Evolutionary conservation across 2,797 vertebrate genomes (phyloP).

Genomic region (Threskiornis aethiopicus): DNA sequence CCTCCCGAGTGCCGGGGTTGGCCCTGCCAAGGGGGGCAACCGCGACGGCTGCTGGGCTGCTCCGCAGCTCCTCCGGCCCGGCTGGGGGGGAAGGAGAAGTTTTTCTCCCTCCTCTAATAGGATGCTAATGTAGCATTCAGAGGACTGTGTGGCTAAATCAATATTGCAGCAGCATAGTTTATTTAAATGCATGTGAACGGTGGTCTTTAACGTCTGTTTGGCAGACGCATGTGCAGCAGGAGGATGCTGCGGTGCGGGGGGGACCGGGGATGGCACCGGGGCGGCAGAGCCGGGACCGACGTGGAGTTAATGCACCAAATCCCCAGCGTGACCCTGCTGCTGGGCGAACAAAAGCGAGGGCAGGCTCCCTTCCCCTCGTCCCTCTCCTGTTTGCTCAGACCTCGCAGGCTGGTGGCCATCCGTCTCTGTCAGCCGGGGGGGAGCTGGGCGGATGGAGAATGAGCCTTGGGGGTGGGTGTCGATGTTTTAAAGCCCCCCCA

Average conservation of each 20-base stretch:
- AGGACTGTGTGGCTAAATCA: neutral
- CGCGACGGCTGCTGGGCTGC: neutral
- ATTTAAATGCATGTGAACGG: fast-evolving
- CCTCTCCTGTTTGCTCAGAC: neutral
- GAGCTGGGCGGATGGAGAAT: neutral
- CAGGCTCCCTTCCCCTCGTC: neutral
- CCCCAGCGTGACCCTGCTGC: neutral
- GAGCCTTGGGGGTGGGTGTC: neutral
- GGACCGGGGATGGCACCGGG: fast-evolving
- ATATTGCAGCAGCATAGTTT: neutral
- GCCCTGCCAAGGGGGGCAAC: neutral
- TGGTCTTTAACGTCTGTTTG: fast-evolving
- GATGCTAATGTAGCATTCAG: neutral
- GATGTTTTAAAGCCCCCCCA: neutral
- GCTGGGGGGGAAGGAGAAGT: neutral
- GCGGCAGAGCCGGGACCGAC: neutral
- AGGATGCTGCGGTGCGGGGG: fast-evolving
- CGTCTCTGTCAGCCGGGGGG: neutral
- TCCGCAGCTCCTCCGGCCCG: fast-evolving
- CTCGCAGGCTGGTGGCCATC: neutral
- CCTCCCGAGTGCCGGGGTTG: fast-evolving
- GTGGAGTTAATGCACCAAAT: neutral
- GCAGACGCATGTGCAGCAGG: fast-evolving
- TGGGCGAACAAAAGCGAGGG: fast-evolving
- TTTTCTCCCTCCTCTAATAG: neutral